A percentile compares a stretch with the other conserved stretches of the same genome.
These are phyloP conservation scores for Anastatus disparis DNA, from an alignment of 1,140 invertebrate genomes.

Conservation along the genomic window DNA sequence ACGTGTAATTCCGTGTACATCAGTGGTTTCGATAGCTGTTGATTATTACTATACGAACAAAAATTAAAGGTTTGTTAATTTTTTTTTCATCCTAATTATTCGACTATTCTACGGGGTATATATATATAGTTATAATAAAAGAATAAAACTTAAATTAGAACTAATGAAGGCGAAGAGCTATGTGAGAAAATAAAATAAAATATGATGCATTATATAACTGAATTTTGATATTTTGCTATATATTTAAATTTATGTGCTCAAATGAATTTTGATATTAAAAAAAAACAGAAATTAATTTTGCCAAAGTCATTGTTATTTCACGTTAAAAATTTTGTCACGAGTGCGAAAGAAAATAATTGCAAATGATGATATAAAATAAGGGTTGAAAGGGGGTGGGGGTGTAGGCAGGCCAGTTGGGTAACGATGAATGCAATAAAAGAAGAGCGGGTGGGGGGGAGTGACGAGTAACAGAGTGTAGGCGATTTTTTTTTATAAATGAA, in stretches of 20 bases:
- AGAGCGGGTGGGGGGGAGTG: neutral
- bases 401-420: neutral
- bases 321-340: constrained; percentile 9
- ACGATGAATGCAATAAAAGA: constrained; percentile 14
- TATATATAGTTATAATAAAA: no score
- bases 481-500: constrained; percentile 39
- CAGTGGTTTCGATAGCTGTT: constrained; percentile 65
- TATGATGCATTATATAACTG: no score
- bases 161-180: no score
- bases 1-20: constrained; percentile 74
- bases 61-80: neutral
- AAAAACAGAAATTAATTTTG: constrained; percentile 8
- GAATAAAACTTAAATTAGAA: no score
- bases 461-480: no score
- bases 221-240: no score
- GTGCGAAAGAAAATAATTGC: neutral
- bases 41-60: constrained; percentile 38
- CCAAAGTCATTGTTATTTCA: no score
- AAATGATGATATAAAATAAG: constrained; percentile 11
- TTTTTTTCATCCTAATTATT: no score
- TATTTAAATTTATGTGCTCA: no score
- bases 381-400: neutral
- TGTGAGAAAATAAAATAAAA: no score
- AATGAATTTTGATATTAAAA: no score
- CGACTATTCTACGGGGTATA: no score